Conservation (phyloP, 1,140 invertebrate species). For the Drosophila jambulina region DNA sequence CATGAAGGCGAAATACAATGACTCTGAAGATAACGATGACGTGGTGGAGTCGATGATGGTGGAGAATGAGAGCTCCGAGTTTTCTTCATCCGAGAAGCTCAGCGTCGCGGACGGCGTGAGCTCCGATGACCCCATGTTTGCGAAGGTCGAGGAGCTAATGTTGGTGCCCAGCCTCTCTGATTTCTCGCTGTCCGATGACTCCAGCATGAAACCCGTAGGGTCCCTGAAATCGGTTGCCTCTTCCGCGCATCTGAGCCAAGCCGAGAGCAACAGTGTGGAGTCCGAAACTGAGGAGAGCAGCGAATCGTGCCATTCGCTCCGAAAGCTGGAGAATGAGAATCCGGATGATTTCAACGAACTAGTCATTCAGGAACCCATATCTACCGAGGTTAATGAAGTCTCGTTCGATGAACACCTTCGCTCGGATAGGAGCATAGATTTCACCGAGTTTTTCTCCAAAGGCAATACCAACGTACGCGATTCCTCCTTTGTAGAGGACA, state of each 20-base stretch:
- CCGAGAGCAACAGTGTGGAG: background rate
- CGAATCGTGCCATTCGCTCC: background rate
- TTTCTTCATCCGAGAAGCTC: no score
- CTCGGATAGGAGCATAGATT: no score
- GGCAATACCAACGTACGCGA: accelerated
- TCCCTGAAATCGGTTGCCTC: background rate
- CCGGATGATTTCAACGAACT: background rate
- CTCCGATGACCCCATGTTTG: background rate
- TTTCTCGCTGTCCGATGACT: slow-evolving; percentile 1
- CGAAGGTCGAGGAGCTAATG: slow-evolving; percentile 12
- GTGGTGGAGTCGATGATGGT: background rate
- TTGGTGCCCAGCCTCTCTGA: slow-evolving; percentile 22
- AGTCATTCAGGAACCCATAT: background rate
- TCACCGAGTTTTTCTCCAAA: background rate
- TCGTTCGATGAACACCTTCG: background rate
- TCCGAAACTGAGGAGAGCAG: background rate
- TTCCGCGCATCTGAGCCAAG: accelerated
- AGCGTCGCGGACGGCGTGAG: background rate
- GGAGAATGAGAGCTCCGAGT: no score
- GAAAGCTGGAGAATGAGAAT: background rate
- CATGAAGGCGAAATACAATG: background rate
- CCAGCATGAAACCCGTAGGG: accelerated
- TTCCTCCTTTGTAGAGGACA: background rate
- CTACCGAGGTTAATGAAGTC: background rate
- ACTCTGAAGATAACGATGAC: background rate